phyloP scores from a whole-genome alignment of 2,888 invertebrate genomes.

The Lasioglossum oenotherae region DNA sequence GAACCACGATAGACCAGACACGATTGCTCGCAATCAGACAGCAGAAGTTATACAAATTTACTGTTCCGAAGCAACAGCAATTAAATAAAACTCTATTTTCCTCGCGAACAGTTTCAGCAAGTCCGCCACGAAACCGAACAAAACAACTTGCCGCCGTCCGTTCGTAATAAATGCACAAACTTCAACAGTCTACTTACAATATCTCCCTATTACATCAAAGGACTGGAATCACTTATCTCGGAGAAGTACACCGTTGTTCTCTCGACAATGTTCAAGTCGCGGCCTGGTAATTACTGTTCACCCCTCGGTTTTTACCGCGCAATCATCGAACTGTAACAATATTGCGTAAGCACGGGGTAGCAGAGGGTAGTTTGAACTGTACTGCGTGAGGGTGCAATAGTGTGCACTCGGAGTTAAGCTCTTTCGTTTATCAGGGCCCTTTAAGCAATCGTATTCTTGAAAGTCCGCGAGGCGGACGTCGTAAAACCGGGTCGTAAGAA shows the following conservation, averaged over 20 bases:
- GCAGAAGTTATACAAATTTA: background rate
- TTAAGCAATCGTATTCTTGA: background rate
- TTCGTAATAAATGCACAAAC: background rate
- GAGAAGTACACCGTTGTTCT: background rate
- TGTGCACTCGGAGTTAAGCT: background rate
- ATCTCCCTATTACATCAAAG: background rate
- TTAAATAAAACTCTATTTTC: background rate
- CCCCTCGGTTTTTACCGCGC: background rate
- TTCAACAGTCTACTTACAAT: background rate
- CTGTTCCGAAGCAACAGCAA: background rate
- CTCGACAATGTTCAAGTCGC: background rate
- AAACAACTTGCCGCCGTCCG: background rate
- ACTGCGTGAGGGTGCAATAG: background rate
- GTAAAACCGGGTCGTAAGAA: constrained; percentile 27
- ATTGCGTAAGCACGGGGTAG: background rate
- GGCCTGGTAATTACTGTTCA: background rate
- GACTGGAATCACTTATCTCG: background rate
- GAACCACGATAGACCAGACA: background rate
- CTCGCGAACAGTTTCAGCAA: background rate
- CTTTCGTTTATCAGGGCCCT: background rate
- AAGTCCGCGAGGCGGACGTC: constrained; percentile 5
- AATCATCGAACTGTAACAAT: background rate
- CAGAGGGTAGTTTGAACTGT: background rate
- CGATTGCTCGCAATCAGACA: background rate
- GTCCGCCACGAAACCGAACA: background rate